These are phyloP conservation scores for Zophobas atratus DNA, from an alignment of 1,140 invertebrate genomes.

Conservation along the genomic window DNA sequence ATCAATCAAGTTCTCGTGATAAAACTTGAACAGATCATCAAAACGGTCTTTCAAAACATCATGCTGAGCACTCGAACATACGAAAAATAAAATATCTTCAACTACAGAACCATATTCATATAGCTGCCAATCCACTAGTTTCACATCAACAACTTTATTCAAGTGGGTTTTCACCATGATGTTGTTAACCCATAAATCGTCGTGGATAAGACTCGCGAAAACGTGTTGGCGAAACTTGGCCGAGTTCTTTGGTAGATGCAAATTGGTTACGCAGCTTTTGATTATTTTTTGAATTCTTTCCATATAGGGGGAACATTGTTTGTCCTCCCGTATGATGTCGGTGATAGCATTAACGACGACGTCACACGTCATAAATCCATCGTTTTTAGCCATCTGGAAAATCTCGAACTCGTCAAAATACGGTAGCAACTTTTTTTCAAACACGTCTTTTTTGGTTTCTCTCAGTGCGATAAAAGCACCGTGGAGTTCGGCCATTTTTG, in stretches of 20 bases:
- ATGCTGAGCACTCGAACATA: conserved; percentile 68
- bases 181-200: conserved; percentile 75
- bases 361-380: background rate
- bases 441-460: conserved; percentile 67
- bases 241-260: background rate
- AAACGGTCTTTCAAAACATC: conserved; percentile 63
- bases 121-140: conserved; percentile 75
- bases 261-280: background rate
- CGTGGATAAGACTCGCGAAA: conserved; percentile 70
- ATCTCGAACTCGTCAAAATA: background rate
- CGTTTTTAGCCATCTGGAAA: background rate
- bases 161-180: conserved; percentile 68
- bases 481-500: conserved; percentile 70
- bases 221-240: conserved; percentile 41
- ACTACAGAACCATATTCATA: conserved; percentile 68
- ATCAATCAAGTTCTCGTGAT: background rate
- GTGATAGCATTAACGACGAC: background rate
- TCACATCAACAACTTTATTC: conserved; percentile 66
- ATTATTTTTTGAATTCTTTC: background rate
- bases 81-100: conserved; percentile 71
- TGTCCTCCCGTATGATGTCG: background rate
- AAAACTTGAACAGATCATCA: conserved; percentile 67
- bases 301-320: background rate
- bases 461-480: conserved; percentile 70
- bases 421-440: conserved; percentile 59